Evolutionary conservation across 1,140 invertebrate species (phyloP).

Genomic region (Drosophila ogumai): DNA sequence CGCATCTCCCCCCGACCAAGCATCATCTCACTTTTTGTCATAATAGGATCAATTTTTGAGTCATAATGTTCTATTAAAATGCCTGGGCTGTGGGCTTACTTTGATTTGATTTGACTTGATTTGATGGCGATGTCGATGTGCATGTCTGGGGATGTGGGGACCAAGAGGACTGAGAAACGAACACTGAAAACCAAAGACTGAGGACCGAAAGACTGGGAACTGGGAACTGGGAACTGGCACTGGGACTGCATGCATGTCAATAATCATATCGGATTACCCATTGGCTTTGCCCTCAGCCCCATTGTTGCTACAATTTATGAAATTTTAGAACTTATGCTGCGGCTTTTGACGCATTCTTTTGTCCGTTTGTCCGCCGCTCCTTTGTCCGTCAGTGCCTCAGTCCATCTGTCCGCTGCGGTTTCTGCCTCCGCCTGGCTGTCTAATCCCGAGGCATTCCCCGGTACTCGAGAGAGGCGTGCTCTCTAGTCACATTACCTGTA

Average conservation of each 20-base stretch:
- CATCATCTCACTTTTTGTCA: conserved; percentile 32
- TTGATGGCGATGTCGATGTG: conserved; percentile 48
- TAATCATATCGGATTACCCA: conserved; percentile 83
- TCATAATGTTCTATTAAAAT: conserved; percentile 80
- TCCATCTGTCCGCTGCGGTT: conserved; percentile 55
- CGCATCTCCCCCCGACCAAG: neutral
- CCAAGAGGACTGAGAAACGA: conserved; percentile 3
- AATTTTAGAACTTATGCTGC: conserved; percentile 83
- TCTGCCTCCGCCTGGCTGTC: conserved; percentile 14
- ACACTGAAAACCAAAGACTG: conserved; percentile 7
- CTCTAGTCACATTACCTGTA: conserved; percentile 45
- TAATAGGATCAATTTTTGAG: conserved; percentile 81
- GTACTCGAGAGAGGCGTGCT: conserved; percentile 17
- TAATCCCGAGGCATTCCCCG: conserved; percentile 43
- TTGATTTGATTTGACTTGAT: conserved; percentile 62
- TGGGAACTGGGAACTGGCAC: conserved; percentile 11
- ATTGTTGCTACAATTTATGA: conserved; percentile 84
- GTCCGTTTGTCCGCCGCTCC: conserved; percentile 29
- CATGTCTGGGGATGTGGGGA: conserved; percentile 40
- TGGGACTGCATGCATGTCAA: conserved; percentile 78
- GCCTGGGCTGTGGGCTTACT: conserved; percentile 71
- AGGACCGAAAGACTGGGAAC: conserved; percentile 12
- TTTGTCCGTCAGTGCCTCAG: neutral
- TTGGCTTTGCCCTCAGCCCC: conserved; percentile 69
- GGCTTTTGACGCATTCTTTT: conserved; percentile 82